Percentiles rank a stretch among this genome's conserved stretches.
phyloP scores from a whole-genome alignment of 2,113 vertebrate species.

The Campylorhamphus procurvoides region DNA sequence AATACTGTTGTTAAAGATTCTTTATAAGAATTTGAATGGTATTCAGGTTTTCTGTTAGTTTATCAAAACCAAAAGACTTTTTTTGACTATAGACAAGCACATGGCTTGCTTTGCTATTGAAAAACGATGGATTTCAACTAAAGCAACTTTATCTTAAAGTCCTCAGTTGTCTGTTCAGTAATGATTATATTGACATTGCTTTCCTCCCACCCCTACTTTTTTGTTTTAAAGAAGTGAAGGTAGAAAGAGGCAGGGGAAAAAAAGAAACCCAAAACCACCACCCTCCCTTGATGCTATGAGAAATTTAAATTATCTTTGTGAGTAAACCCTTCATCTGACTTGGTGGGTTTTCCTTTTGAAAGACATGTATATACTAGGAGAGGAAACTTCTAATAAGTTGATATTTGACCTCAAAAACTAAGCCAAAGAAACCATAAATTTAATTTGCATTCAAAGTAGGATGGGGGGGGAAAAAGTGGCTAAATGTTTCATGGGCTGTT shows the following conservation, averaged over 20 bases:
- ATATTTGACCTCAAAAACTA: neutral
- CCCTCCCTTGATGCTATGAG: neutral
- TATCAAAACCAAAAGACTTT: neutral
- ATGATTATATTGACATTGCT: neutral
- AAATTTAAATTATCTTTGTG: neutral
- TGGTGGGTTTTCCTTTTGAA: neutral
- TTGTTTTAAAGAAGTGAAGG: too few species aligned
- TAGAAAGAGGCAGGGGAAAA: neutral
- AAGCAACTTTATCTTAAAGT: neutral
- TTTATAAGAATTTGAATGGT: neutral
- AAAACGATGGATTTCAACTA: neutral
- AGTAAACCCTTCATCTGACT: neutral
- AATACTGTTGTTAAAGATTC: neutral
- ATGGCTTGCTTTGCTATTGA: neutral
- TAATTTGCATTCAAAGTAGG: neutral
- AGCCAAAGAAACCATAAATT: neutral
- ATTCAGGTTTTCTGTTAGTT: neutral
- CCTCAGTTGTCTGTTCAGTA: neutral
- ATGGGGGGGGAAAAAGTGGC: too few species aligned
- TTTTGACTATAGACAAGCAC: neutral
- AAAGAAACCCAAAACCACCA: too few species aligned
- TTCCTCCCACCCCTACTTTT: neutral
- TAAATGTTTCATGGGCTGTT: neutral
- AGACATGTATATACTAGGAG: accelerated
- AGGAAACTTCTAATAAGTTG: neutral